These are phyloP conservation scores for Scarus forsteni DNA, from an alignment of 2,797 vertebrate species.

Conservation along the genomic window DNA sequence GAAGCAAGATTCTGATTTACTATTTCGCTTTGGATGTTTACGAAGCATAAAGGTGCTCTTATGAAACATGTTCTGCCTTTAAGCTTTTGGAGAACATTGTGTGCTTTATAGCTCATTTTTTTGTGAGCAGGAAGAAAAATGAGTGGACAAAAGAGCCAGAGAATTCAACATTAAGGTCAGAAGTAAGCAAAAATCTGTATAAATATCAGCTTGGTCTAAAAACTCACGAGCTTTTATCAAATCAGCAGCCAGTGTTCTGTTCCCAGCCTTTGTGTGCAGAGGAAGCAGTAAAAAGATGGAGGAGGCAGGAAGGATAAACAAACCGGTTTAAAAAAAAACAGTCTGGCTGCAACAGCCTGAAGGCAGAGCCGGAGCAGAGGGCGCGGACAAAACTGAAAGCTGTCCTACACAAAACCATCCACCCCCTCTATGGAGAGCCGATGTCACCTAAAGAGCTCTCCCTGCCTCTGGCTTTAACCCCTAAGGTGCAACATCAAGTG, in stretches of 20 bases:
- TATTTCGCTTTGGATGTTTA: too few species aligned
- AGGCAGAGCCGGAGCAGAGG: constrained; percentile 48
- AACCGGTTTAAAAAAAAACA: constrained; percentile 21
- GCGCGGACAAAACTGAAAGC: constrained; percentile 41
- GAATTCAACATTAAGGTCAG: not conserved
- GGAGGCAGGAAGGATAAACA: constrained; percentile 49
- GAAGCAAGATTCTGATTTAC: not conserved
- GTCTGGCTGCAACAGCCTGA: constrained; percentile 45
- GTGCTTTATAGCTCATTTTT: constrained; percentile 7
- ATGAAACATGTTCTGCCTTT: not conserved
- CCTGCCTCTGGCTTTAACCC: constrained; percentile 63
- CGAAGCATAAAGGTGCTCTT: not conserved
- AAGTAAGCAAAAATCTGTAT: not conserved
- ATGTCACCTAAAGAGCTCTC: constrained; percentile 48
- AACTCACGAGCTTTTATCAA: not conserved
- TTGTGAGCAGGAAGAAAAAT: constrained; percentile 23
- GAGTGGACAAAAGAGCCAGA: too few species aligned
- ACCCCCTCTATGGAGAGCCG: constrained; percentile 25
- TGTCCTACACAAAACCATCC: constrained; percentile 51
- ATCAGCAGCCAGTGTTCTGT: constrained; percentile 25
- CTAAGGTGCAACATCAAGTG: constrained; percentile 59
- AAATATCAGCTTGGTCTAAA: not conserved
- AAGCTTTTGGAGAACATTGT: not conserved
- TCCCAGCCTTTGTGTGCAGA: constrained; percentile 17
- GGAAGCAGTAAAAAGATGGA: constrained; percentile 1